A percentile compares a stretch with the other conserved stretches of the same genome.
phyloP scores from a whole-genome alignment of 2,113 vertebrate species.

The Gymnobelideus leadbeateri region DNA sequence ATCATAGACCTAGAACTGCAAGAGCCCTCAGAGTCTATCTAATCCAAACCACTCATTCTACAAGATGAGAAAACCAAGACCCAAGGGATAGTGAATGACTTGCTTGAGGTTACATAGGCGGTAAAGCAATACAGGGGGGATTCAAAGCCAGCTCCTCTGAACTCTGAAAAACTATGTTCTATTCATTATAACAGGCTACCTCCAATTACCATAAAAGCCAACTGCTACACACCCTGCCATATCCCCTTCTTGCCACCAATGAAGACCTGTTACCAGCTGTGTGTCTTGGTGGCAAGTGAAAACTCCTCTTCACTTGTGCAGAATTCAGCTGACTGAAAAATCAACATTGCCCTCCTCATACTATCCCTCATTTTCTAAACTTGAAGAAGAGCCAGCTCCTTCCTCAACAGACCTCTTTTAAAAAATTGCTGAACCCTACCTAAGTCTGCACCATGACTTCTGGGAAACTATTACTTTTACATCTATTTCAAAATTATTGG shows the following conservation, averaged over 20 bases:
- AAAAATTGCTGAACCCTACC: constrained; percentile 37
- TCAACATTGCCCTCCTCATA: background rate
- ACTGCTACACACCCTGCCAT: background rate
- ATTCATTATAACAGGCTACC: background rate
- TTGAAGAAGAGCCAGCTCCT: background rate
- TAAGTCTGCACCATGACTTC: constrained; percentile 25
- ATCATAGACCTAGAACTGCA: background rate
- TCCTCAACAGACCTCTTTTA: background rate
- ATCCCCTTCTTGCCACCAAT: background rate
- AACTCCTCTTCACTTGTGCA: background rate
- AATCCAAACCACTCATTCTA: background rate
- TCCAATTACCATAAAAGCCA: background rate
- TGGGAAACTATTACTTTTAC: constrained; percentile 57
- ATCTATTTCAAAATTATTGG: constrained; percentile 50
- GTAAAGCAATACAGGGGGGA: background rate
- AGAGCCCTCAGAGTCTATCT: background rate
- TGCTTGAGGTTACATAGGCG: background rate
- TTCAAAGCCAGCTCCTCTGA: background rate
- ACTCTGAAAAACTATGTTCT: background rate
- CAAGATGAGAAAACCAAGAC: background rate
- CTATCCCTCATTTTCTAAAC: background rate
- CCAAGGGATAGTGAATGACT: background rate
- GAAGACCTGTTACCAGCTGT: background rate
- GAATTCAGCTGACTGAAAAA: background rate
- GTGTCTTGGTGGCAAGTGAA: background rate